These are phyloP conservation scores for Calcarius lapponicus DNA, from an alignment of 2,797 vertebrate species.

Conservation along the genomic window DNA sequence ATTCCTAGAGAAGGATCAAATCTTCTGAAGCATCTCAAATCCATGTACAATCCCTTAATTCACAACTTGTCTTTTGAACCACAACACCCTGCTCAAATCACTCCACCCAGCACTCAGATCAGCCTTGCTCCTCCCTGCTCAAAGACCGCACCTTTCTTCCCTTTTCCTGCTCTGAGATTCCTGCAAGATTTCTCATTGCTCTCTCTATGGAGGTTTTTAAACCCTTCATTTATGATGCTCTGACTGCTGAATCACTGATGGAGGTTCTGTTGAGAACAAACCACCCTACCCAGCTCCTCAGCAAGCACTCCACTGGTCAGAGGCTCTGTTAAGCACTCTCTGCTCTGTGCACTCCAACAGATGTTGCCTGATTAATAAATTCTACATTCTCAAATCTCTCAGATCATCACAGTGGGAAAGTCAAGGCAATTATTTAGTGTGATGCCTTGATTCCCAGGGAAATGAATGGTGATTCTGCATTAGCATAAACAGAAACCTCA, in stretches of 20 bases:
- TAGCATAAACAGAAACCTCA: background rate
- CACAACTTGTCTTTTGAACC: background rate
- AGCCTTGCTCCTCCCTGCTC: background rate
- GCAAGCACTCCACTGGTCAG: background rate
- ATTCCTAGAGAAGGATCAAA: background rate
- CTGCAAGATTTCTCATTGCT: background rate
- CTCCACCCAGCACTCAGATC: background rate
- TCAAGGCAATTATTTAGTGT: background rate
- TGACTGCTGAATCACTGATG: background rate
- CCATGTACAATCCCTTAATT: background rate
- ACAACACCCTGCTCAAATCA: background rate
- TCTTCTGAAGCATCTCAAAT: background rate
- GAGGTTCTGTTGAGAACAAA: background rate
- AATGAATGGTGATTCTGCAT: background rate
- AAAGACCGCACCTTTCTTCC: background rate
- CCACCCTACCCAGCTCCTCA: background rate
- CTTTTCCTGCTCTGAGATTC: background rate
- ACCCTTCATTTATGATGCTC: background rate
- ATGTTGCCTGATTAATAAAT: background rate
- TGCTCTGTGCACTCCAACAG: background rate
- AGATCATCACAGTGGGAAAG: background rate
- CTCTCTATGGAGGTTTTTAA: background rate
- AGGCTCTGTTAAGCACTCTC: background rate
- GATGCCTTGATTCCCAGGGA: background rate
- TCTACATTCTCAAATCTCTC: background rate